Conservation (phyloP, 2,888 invertebrate genomes). For the Lycaena phlaeas region DNA sequence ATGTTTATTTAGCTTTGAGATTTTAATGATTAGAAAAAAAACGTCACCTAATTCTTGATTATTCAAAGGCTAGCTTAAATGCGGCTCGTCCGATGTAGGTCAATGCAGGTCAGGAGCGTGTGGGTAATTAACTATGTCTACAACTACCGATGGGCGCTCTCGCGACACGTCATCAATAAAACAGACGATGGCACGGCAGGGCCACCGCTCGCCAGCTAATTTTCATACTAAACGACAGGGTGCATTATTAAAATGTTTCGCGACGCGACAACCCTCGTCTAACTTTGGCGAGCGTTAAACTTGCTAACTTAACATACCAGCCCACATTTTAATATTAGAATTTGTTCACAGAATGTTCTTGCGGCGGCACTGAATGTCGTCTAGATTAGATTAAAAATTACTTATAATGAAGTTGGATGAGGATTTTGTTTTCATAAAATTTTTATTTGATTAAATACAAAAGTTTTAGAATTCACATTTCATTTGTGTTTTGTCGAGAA, state of each 20-base stretch:
- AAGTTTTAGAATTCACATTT: too few species aligned
- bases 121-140: slow-evolving; percentile 12
- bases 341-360: slow-evolving; percentile 18
- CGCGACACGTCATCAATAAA: slow-evolving; percentile 45
- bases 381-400: slow-evolving; percentile 6
- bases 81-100: neutral
- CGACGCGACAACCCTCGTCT: slow-evolving; percentile 53
- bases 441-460: too few species aligned
- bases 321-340: slow-evolving; percentile 21
- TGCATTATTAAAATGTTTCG: slow-evolving; percentile 67
- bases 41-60: neutral
- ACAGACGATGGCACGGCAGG: slow-evolving; percentile 35
- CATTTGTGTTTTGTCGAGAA: too few species aligned
- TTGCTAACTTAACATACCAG: slow-evolving; percentile 24
- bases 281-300: slow-evolving; percentile 46
- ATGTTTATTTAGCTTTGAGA: too few species aligned
- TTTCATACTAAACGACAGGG: slow-evolving; percentile 68
- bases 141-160: slow-evolving; percentile 10
- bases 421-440: neutral
- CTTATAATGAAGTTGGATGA: neutral
- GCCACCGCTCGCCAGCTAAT: slow-evolving; percentile 52
- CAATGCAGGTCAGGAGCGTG: slow-evolving; percentile 7
- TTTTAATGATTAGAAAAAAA: too few species aligned
- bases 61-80: slow-evolving; percentile 1
- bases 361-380: neutral